Evolutionary conservation across 2,888 invertebrate species (phyloP), one percentile per base, ranked within the genome.

Genomic region (Pedicia rivosa): DNA sequence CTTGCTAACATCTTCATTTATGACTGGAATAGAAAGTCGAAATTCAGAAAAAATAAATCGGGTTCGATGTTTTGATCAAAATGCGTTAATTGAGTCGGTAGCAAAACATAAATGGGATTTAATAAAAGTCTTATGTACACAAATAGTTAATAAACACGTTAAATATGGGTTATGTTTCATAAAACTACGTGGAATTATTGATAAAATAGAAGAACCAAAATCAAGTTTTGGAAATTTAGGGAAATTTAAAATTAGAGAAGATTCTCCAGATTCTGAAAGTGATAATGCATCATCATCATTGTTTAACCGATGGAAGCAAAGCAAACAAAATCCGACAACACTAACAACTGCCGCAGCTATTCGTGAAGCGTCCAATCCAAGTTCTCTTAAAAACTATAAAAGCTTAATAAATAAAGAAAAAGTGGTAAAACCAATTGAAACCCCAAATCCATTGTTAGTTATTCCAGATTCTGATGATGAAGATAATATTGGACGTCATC

Each of bases 91-190:
- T 2, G 62, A 68, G 37, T 60, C 62, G 1, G 60, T 63, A 12
- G 55, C 67, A 14, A 55, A 59, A 2, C 67, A 78, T 52, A 80
- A 79, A 56, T 91, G 87, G 87, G 83, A 87, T 59, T 64, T 80
- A 37, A 57, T 90, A 15, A 82, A 88, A 52, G 59, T 90, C 31
- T 72, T 84, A 3, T 90, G 88, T 59, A 72, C 78, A 4, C 92
- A 92, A 59, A 88, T 87, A 0, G 90, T 86, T 57, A 86, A 84
- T 54, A 78, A 72, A 52, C 74, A 75, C 46, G 67, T 74, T 38
- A 70, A 78, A 57, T 91, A 74, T 58, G 91, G 91, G 0, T 55
- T 91, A 10, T 76, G 81, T 1, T 90, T 90, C 57, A 63, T 35
- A 12, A 35, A 35, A 14, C 6, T 35, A 15, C 5, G 46, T 48